Conservation (phyloP, 2,113 vertebrate genomes). For the Microcebus griseorufus region DNA sequence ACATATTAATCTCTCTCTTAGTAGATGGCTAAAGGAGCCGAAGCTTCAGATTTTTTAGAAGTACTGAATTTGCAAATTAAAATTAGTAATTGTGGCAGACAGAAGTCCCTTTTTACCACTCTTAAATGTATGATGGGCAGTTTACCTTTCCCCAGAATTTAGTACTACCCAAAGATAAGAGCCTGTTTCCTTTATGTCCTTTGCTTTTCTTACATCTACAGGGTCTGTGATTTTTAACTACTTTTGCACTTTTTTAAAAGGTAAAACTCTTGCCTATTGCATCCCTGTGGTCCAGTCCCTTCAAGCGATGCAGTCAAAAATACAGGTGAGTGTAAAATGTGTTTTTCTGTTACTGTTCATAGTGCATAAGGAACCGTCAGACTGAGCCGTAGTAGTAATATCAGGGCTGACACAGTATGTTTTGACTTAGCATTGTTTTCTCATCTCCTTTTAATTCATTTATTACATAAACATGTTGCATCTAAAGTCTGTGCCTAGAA, state of each 20-base stretch:
- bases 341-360: background rate
- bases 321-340: constrained; percentile 84
- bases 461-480: fast-evolving
- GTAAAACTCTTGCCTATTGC: constrained; percentile 96
- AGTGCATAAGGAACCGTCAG: background rate
- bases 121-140: background rate
- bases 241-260: constrained; percentile 81
- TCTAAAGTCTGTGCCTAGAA: background rate
- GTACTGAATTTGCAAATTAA: background rate
- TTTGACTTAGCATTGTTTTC: background rate
- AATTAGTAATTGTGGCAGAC: no score
- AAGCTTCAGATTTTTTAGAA: background rate
- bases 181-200: background rate
- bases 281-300: constrained; percentile 94
- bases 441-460: background rate
- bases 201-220: background rate
- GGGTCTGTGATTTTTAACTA: background rate
- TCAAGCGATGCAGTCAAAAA: constrained; percentile 89
- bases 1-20: background rate
- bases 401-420: background rate
- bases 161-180: background rate
- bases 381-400: background rate
- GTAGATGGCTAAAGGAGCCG: background rate
- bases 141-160: background rate
- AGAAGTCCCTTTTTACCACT: fast-evolving